Conservation (phyloP, 2,888 invertebrate species). For the Meandrusa payeni region DNA sequence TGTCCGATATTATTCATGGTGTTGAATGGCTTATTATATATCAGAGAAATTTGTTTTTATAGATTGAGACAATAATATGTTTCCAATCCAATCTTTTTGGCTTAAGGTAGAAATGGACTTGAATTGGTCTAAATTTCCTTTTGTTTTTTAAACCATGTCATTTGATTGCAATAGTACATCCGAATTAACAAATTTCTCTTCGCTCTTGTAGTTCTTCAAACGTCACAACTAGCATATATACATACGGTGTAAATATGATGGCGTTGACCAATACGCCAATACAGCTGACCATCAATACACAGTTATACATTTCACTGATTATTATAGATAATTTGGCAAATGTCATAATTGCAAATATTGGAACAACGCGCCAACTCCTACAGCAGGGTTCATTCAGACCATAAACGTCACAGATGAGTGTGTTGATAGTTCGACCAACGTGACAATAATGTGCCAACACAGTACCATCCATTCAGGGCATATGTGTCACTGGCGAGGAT, state of each 20-base stretch:
- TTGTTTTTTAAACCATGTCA: too few species aligned
- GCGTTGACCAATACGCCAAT: not conserved
- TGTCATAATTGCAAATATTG: conserved; percentile 11
- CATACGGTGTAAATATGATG: not conserved
- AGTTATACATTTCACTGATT: conserved; percentile 5
- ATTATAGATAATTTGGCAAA: conserved; percentile 13
- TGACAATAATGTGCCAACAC: conserved; percentile 4
- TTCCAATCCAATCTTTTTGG: too few species aligned
- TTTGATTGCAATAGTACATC: not conserved
- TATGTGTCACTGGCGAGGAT: conserved; percentile 8
- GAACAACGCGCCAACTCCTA: conserved; percentile 12
- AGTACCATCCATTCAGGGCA: conserved; percentile 10
- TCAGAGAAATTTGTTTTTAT: too few species aligned
- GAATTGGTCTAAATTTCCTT: too few species aligned
- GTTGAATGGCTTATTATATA: not conserved
- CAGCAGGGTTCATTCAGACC: conserved; percentile 1
- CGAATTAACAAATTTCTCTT: not conserved
- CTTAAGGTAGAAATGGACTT: too few species aligned
- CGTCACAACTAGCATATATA: not conserved
- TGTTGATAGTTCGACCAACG: conserved; percentile 8
- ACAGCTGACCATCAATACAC: conserved; percentile 2
- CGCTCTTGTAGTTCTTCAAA: not conserved
- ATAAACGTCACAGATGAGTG: not conserved
- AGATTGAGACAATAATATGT: too few species aligned
- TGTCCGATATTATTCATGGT: not conserved